Base-by-base conservation (phyloP, 2,113 vertebrate genomes). In the Oreochromis aureus region DNA sequence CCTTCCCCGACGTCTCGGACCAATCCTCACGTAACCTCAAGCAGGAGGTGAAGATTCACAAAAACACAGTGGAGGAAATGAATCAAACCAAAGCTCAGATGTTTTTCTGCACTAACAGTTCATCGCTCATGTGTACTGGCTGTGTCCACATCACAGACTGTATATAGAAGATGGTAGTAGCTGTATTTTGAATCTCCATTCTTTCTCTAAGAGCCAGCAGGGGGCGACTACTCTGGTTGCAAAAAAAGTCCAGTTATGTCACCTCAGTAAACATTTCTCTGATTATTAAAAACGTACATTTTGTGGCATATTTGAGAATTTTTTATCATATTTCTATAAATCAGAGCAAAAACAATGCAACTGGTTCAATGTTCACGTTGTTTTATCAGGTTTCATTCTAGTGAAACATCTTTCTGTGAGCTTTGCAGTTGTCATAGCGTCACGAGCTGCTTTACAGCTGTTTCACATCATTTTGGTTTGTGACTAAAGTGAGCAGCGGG, bases 71-170 rank as follows among this genome's bases (percentile, higher is more conserved):
- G 12, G 2, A 27, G 66, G 39, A 71, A n/a, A 39, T 39, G 10
- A 34, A 63, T 34, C 59, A 63, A 19, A 63, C 18, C 18, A 7
- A 41, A 44, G n/a, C 13, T 24, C n/a, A 24, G 36, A 44, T 22
- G 24, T 48, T 46, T 27, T 46, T 46, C 66, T 18, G 66, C 66
- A 16, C 36, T 3, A 44, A 44, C 12, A 24, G n/a, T 0, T 24
- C 3, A 3, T 13, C 7, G 0, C 19, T 24, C 36, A 39, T 3
- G 2, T 27, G 2, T 13, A 0, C 54, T 27, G 55, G 12, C 19
- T 54, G n/a, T 69, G 63, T 41, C 7, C n/a, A 24, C 7, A 44
- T 24, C n/a, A 71, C 10, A 41, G 19, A 41, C 63, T 41, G 63
- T 66, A 69, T 10, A 16, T 46, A 46, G 22, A 73, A 27, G 22